Percentiles rank a stretch among this genome's conserved stretches.
phyloP scores from a whole-genome alignment of 1,140 invertebrate species.

The Brachionus rubens region DNA sequence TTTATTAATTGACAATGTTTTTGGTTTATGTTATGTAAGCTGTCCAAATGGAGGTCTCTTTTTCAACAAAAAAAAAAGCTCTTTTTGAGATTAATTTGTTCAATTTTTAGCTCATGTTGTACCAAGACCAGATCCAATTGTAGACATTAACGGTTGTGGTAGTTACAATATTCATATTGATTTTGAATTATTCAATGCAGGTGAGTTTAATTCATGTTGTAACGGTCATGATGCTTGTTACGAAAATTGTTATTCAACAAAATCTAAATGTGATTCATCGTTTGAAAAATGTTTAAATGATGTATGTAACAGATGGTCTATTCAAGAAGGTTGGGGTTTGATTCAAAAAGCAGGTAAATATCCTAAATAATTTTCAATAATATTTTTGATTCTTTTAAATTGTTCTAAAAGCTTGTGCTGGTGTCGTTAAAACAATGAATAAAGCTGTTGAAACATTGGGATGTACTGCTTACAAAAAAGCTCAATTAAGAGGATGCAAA shows the following conservation, averaged over 20 bases:
- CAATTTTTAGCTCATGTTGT: not conserved
- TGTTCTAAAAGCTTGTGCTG: conserved; percentile 4
- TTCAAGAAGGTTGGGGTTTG: not conserved
- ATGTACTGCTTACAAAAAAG: conserved; percentile 6
- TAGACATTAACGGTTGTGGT: not conserved
- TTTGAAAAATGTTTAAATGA: conserved; percentile 9
- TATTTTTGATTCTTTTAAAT: not conserved
- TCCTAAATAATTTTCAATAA: not conserved
- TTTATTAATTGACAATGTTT: conserved; percentile 5
- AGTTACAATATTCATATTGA: conserved; percentile 18
- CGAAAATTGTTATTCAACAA: conserved; percentile 4
- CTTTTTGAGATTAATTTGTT: not conserved
- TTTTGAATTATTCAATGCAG: conserved; percentile 7
- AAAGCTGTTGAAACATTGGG: not conserved
- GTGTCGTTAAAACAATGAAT: not conserved
- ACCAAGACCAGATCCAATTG: not conserved
- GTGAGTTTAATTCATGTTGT: conserved; percentile 14
- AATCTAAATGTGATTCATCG: not conserved
- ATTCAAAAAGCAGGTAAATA: not conserved
- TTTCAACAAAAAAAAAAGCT: not conserved
- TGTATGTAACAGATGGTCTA: not conserved
- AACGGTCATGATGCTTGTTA: conserved; percentile 1
- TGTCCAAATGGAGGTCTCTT: conserved; percentile 29
- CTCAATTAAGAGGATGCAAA: conserved; percentile 17
- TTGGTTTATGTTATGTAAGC: not conserved